Conservation (phyloP, 2,888 invertebrate genomes). For the Nomada ruficornis region DNA sequence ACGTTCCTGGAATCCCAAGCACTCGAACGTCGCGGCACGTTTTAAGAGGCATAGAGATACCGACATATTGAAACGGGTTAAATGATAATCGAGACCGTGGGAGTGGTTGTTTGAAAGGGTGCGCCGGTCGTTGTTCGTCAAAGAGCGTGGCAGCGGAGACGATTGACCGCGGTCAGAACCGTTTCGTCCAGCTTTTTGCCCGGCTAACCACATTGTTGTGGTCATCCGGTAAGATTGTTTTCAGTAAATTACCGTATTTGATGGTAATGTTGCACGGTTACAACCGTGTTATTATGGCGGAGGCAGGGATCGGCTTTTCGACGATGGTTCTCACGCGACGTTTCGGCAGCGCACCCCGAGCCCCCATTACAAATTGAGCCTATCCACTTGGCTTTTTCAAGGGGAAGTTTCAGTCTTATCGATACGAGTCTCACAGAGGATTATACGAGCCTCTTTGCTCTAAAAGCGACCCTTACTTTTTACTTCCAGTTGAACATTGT, state of each 20-base stretch:
- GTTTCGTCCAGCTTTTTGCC: slow-evolving; percentile 56
- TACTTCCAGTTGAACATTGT: too few relatives aligned
- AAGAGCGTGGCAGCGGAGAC: slow-evolving; percentile 40
- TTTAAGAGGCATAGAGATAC: slow-evolving; percentile 7
- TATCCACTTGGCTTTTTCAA: not conserved
- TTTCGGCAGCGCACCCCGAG: not conserved
- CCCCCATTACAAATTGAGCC: not conserved
- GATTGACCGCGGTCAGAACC: slow-evolving; percentile 46
- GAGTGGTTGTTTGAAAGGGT: slow-evolving; percentile 40
- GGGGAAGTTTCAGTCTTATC: too few relatives aligned
- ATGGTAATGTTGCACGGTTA: slow-evolving; percentile 62
- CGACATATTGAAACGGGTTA: slow-evolving; percentile 39
- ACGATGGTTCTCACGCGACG: slow-evolving; percentile 62
- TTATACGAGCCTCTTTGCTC: too few relatives aligned
- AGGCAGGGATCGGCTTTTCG: slow-evolving; percentile 46
- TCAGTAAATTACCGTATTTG: slow-evolving; percentile 71
- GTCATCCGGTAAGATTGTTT: slow-evolving; percentile 62
- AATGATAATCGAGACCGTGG: slow-evolving; percentile 47
- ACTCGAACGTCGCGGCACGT: slow-evolving; percentile 15
- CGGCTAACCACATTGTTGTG: slow-evolving; percentile 68
- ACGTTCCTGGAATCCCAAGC: slow-evolving; percentile 22
- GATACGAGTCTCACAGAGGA: too few relatives aligned
- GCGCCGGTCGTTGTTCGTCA: slow-evolving; percentile 47
- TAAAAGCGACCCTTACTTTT: too few relatives aligned
- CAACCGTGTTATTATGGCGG: slow-evolving; percentile 63